Percentiles rank a stretch among this genome's conserved stretches.
Evolutionary conservation across 2,797 vertebrate genomes (phyloP).

Genomic region (Todus mexicanus): DNA sequence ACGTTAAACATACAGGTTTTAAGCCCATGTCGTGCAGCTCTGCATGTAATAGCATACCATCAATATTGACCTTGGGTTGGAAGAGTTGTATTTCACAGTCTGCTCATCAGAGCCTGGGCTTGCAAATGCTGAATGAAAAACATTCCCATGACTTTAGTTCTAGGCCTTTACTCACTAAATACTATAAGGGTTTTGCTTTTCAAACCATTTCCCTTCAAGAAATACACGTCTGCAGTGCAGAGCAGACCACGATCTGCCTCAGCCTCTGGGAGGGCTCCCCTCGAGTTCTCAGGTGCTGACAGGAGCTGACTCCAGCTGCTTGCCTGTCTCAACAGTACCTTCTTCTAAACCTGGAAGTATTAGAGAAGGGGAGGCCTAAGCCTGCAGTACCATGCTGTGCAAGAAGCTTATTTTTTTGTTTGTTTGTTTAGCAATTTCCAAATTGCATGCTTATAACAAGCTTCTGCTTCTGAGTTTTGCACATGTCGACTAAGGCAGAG

Average conservation of each 20-base stretch:
- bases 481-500: accelerated
- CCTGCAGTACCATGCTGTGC: background rate
- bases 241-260: background rate
- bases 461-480: background rate
- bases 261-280: background rate
- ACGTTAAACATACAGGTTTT: background rate
- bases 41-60: background rate
- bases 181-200: background rate
- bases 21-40: background rate
- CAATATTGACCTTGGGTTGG: background rate
- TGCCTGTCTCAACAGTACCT: background rate
- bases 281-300: accelerated
- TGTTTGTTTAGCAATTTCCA: background rate
- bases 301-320: background rate
- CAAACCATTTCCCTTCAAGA: background rate
- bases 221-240: background rate
- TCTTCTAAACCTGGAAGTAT: background rate
- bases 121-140: background rate
- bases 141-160: background rate
- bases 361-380: background rate
- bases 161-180: background rate
- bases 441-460: background rate
- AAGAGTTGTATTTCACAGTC: background rate
- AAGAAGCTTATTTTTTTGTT: background rate
- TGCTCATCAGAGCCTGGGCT: background rate